These are phyloP conservation scores for Pachypsylla venusta DNA, from an alignment of 1,140 invertebrate genomes.

Conservation along the genomic window DNA sequence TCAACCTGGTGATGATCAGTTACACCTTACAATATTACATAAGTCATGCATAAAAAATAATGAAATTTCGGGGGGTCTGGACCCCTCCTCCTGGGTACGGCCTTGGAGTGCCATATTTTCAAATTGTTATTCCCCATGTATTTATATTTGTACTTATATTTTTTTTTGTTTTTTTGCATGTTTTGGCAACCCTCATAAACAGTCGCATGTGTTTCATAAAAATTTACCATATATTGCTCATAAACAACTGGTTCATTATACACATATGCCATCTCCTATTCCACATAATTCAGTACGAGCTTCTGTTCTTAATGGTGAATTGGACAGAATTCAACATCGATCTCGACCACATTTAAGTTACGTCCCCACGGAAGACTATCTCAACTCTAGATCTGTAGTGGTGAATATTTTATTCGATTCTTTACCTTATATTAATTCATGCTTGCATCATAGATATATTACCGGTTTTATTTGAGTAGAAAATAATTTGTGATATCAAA, in stretches of 20 bases:
- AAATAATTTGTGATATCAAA: too few species aligned
- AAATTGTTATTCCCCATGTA: background rate
- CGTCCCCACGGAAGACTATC: conserved; percentile 50
- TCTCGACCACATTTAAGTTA: conserved; percentile 41
- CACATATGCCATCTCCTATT: conserved; percentile 34
- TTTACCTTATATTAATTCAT: background rate
- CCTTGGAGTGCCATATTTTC: too few species aligned
- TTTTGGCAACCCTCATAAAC: background rate
- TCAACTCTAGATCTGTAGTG: conserved; percentile 53
- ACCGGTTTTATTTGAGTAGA: background rate
- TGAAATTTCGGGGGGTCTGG: too few species aligned
- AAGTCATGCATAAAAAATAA: too few species aligned
- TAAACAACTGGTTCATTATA: conserved; percentile 40
- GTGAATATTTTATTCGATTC: conserved; percentile 38
- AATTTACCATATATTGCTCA: conserved; percentile 43
- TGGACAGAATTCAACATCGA: conserved; percentile 51
- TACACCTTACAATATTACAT: too few species aligned
- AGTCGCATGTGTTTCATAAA: background rate
- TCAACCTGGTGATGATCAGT: too few species aligned
- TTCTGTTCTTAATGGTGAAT: conserved; percentile 49
- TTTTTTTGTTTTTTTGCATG: background rate
- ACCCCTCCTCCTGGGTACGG: too few species aligned
- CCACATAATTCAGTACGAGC: conserved; percentile 46
- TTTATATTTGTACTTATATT: background rate
- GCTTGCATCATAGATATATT: background rate